Base-by-base conservation (phyloP, 2,888 invertebrate species). In the Thereva nobilitata region DNA sequence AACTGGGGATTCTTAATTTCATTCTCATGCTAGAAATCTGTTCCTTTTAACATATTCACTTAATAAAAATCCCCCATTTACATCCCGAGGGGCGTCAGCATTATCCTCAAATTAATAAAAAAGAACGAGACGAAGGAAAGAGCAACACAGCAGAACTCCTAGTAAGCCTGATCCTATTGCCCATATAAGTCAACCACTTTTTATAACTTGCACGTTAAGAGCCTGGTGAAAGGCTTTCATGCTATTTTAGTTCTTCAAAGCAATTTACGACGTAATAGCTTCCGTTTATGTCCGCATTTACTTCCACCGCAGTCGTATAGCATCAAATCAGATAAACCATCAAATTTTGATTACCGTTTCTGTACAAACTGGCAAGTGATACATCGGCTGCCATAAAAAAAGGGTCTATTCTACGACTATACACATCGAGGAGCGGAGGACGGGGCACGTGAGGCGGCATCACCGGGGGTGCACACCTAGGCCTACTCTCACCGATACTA, bases 311-410 rank as follows among this genome's bases (percentile, higher is more conserved):
- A 61, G 50, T 61, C 61, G 61, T 50, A 61, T 50, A 61, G 40
- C 50, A 61, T 61, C 61, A 61, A 61, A 61, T 61, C 61, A 61
- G 61, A 61, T 61, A 61, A 61, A 34, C 61, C 61, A 61, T 61
- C 61, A 61, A 61, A 61, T 61, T 61, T 61, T 61, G 61, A 61
- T 61, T 61, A 61, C 61, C 23, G 50, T 50, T 61, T 61, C 61
- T 61, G 4, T 40, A 50, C 40, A 61, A 61, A 61, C 61, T 50
- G 61, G 61, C 50, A 50, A 40, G 40, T 61, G 61, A 61, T 61
- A 61, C 42, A 61, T 61, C 34, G 61, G 37, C 12, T 61, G 61
- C 50, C 61, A 61, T 61, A 61, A 61, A 61, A 61, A 59, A 61
- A 50, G 9, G 47, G 50, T 12, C 9, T 50, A 7, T 23, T 23